Base-by-base conservation (phyloP, 2,888 invertebrate genomes). In the Gisinianus flammeolus region DNA sequence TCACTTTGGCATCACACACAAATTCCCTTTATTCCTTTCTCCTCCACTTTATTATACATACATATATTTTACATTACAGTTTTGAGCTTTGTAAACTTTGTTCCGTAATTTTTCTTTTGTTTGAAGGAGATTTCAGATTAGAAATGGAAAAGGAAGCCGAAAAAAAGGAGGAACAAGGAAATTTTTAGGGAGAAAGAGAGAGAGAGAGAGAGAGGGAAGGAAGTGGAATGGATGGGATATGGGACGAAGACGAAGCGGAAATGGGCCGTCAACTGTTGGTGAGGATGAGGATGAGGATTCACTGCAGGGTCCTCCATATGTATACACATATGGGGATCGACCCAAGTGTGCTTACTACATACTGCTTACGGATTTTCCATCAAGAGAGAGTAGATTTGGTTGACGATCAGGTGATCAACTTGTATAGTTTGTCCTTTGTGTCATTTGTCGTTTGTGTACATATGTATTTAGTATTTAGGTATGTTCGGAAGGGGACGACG, bases 251-350 rank as follows among this genome's bases (percentile, higher is more conserved):
- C 22, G 26, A 10, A 31, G 67, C 67, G 67, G 67, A 67, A 67
- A 67, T 67, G 67, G 67, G 67, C 67, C 67, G 67, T 67, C 67
- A 67, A 67, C 33, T 30, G 35, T 67, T 28, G 22, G 58, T 58
- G 22, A 10, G 62, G 62, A n/a, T n/a, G 19, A 4, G 16, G 54
- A 19, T n/a, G n/a, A 16, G 4, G 54, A 10, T 58, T 19, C 31
- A 67, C 33, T 31, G 67, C 33, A 64, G 62, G 62, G 62, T n/a
- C 58, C n/a, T 12, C 5, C n/a, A n/a, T 12, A 22, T 26, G 12
- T 64, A 24, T 12, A 64, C 24, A 24, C 12, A 64, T 12, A 64
- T 12, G 26, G 24, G 22, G 62, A 64, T n/a, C n/a, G n/a, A n/a
- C n/a, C n/a, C n/a, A n/a, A n/a, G n/a, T n/a, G n/a, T n/a, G n/a